Percentiles rank a stretch among this genome's conserved stretches.
These are phyloP conservation scores for Actias luna DNA, from an alignment of 2,888 invertebrate genomes.

Conservation along the genomic window DNA sequence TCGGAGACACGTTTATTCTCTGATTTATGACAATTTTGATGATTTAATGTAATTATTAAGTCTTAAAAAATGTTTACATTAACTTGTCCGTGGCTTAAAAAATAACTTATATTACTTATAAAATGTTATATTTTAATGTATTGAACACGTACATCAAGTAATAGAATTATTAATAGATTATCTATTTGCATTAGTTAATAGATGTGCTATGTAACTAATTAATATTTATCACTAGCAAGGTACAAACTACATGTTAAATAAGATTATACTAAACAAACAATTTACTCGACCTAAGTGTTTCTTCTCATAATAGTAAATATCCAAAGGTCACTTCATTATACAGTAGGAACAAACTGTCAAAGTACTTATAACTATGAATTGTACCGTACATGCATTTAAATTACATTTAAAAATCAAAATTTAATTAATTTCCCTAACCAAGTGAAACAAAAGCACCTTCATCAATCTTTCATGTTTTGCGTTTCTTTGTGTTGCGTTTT, in stretches of 20 bases:
- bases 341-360: background rate
- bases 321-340: conserved; percentile 12
- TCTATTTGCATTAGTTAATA: background rate
- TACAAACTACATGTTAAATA: conserved; percentile 11
- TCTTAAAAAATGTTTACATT: background rate
- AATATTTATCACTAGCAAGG: conserved; percentile 8
- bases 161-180: background rate
- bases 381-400: background rate
- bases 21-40: background rate
- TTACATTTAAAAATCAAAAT: background rate
- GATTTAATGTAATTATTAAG: background rate
- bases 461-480: background rate
- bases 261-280: conserved; percentile 14
- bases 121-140: background rate
- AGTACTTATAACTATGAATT: background rate
- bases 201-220: background rate
- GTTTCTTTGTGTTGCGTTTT: no score
- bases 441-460: background rate
- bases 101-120: background rate
- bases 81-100: background rate
- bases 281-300: conserved; percentile 18
- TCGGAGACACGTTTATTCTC: background rate
- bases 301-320: conserved; percentile 18
- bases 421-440: background rate
- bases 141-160: background rate